These are phyloP conservation scores for Frankliniella intonsa DNA, from an alignment of 2,888 invertebrate species.

Conservation along the genomic window DNA sequence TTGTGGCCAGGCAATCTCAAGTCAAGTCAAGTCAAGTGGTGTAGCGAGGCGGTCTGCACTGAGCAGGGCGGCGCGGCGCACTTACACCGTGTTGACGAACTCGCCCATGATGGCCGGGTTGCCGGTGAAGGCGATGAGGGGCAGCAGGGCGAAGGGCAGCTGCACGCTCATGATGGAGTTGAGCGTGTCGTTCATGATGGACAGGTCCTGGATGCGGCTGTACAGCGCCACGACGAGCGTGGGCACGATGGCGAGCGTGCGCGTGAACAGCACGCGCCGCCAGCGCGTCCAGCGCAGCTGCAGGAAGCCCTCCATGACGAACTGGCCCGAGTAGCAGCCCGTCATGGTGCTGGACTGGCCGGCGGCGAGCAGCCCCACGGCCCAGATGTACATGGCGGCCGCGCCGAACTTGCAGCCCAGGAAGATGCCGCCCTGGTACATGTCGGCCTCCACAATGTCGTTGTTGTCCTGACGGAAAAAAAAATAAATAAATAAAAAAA, in stretches of 20 bases:
- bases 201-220: conserved; percentile 62
- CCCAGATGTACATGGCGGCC: conserved; percentile 78
- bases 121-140: conserved; percentile 80
- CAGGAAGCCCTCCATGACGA: conserved; percentile 82
- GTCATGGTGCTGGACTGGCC: conserved; percentile 82
- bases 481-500: too few relatives aligned
- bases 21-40: background rate
- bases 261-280: conserved; percentile 77
- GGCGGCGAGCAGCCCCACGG: conserved; percentile 71
- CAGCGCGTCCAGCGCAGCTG: conserved; percentile 79
- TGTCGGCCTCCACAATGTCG: conserved; percentile 57
- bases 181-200: conserved; percentile 75
- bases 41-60: background rate
- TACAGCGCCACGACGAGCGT: conserved; percentile 66
- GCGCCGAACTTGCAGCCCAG: conserved; percentile 71
- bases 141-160: conserved; percentile 79
- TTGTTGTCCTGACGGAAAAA: conserved; percentile 46
- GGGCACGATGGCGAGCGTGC: conserved; percentile 71
- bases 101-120: conserved; percentile 74
- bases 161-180: conserved; percentile 83
- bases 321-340: conserved; percentile 76
- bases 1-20: too few relatives aligned
- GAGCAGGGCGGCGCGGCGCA: conserved; percentile 43
- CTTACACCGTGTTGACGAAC: conserved; percentile 73
- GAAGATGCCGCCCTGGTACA: conserved; percentile 68